A percentile compares a stretch with the other conserved stretches of the same genome.
These are phyloP conservation scores for Philereme transversata DNA, from an alignment of 2,888 invertebrate genomes.

Conservation along the genomic window DNA sequence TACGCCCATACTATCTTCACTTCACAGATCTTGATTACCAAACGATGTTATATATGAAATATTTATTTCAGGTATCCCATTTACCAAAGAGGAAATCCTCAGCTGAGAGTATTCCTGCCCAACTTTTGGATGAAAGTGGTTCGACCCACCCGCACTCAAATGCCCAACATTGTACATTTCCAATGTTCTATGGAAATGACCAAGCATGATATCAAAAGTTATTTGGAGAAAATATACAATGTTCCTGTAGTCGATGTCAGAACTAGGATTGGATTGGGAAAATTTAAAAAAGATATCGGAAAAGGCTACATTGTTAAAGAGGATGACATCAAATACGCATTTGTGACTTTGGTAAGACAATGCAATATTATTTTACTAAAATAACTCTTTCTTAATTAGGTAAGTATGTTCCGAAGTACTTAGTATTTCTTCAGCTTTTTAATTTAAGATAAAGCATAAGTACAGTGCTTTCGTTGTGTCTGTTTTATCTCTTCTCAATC, in stretches of 20 bases:
- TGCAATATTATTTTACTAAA: too few relatives aligned
- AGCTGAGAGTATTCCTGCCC: conserved; percentile 95
- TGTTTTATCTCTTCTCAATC: too few relatives aligned
- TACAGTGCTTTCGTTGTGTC: too few relatives aligned
- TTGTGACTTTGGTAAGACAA: conserved; percentile 88
- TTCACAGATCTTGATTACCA: not conserved
- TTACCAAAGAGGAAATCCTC: conserved; percentile 97
- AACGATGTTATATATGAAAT: not conserved
- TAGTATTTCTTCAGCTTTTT: too few relatives aligned
- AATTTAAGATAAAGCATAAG: too few relatives aligned
- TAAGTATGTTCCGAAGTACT: too few relatives aligned
- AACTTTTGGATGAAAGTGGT: conserved; percentile 99
- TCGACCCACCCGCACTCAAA: conserved; percentile 86
- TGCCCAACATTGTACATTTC: conserved; percentile 93
- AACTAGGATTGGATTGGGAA: conserved; percentile 89
- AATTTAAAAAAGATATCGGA: conserved; percentile 83
- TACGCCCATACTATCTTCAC: not conserved
- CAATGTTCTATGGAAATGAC: conserved; percentile 98
- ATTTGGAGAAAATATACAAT: conserved; percentile 97
- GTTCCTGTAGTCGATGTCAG: conserved; percentile 91
- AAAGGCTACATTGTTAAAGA: conserved; percentile 90
- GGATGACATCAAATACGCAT: conserved; percentile 92
- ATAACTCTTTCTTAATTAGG: too few relatives aligned
- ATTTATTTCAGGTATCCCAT: conserved; percentile 90
- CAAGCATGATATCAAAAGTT: conserved; percentile 93